phyloP scores from a whole-genome alignment of 2,888 invertebrate genomes.

The Capitulum mitella region DNA sequence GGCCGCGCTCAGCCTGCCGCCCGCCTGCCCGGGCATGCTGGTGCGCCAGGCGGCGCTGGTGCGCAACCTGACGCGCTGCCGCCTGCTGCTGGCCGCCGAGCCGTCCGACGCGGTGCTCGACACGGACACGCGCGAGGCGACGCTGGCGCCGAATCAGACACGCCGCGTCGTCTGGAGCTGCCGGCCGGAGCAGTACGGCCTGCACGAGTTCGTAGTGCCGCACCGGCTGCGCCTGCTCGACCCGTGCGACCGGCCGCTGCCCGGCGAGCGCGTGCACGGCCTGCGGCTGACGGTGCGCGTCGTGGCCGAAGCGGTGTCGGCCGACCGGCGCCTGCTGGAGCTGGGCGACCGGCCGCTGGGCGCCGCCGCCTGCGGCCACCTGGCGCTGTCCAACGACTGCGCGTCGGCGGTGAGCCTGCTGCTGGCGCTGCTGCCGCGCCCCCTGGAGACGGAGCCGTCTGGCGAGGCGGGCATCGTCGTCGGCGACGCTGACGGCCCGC shows the following conservation, averaged over 20 bases:
- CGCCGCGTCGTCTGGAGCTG: not conserved
- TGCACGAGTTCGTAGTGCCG: not conserved
- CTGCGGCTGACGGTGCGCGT: not conserved
- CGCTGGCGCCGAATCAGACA: not conserved
- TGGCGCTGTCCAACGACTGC: not conserved
- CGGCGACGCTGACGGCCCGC: not conserved
- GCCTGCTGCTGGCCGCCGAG: not conserved
- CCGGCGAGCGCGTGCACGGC: not conserved
- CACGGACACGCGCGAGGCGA: not conserved
- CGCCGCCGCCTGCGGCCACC: not conserved
- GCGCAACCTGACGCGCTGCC: conserved; percentile 1
- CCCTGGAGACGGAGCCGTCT: not conserved
- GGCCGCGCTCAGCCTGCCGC: not conserved
- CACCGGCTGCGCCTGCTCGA: conserved; percentile 3
- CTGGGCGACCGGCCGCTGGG: not conserved
- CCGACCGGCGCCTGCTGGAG: not conserved
- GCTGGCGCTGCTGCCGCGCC: not conserved
- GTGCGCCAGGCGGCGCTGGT: not conserved
- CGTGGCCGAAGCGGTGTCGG: not conserved
- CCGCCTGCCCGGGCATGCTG: conserved; percentile 4
- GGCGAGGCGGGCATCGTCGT: not conserved
- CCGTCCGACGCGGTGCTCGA: not conserved
- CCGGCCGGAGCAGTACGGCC: not conserved
- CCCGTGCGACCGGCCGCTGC: not conserved
- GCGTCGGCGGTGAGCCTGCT: not conserved